Evolutionary conservation across 2,888 invertebrate genomes (phyloP).

Genomic region (Drosophila prolongata): DNA sequence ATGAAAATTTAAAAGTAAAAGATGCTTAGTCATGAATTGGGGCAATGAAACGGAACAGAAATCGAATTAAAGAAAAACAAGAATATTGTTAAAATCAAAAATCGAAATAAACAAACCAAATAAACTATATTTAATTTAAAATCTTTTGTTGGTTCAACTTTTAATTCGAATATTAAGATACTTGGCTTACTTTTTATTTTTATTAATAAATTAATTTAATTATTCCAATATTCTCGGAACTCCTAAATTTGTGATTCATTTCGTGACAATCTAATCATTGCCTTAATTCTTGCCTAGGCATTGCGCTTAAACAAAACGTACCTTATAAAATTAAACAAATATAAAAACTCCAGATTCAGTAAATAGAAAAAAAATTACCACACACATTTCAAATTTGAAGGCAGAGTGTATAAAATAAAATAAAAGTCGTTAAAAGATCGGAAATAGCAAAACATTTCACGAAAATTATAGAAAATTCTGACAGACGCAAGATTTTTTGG

Average conservation of each 20-base stretch:
- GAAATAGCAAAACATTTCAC: conserved; percentile 14
- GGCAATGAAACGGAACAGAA: conserved; percentile 37
- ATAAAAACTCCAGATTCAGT: conserved; percentile 30
- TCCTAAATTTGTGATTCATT: neutral
- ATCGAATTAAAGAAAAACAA: conserved; percentile 31
- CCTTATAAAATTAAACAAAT: conserved; percentile 70
- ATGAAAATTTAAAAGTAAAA: conserved; percentile 24
- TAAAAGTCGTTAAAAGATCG: conserved; percentile 23
- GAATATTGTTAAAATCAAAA: conserved; percentile 36
- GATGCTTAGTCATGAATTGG: conserved; percentile 47
- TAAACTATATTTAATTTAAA: conserved; percentile 31
- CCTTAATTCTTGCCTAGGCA: conserved; percentile 51
- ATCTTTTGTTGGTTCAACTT: conserved; percentile 3
- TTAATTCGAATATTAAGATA: conserved; percentile 49
- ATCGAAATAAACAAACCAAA: conserved; percentile 41
- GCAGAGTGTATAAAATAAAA: conserved; percentile 16
- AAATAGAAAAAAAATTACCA: conserved; percentile 26
- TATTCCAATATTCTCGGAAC: neutral
- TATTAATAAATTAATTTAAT: conserved; percentile 1
- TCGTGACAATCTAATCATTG: conserved; percentile 15
- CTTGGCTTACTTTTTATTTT: neutral
- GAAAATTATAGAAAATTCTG: conserved; percentile 25
- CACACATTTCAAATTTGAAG: conserved; percentile 44
- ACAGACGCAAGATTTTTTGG: conserved; percentile 25
- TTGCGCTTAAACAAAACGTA: conserved; percentile 79